Percentiles rank a stretch among this genome's conserved stretches.
Evolutionary conservation across 2,113 vertebrate genomes (phyloP).

Genomic region (Mirza zaza): DNA sequence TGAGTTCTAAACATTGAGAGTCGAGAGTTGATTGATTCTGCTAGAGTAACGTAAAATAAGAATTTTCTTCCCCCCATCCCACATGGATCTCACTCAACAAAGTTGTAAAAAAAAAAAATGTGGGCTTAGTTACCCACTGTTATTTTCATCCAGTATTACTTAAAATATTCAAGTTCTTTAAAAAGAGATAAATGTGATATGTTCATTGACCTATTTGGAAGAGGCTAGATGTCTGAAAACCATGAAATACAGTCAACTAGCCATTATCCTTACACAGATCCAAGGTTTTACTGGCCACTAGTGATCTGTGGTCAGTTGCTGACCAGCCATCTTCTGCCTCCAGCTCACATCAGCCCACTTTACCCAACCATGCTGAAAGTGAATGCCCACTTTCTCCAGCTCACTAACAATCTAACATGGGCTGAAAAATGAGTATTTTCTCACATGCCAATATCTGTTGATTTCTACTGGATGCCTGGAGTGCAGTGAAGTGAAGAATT

Average conservation of each 20-base stretch:
- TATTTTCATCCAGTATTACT: neutral
- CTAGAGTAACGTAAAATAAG: neutral
- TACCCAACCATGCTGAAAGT: neutral
- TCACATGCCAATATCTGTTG: neutral
- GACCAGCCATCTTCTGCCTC: neutral
- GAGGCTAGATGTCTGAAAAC: neutral
- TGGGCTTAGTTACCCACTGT: neutral
- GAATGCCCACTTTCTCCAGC: neutral
- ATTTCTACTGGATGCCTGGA: neutral
- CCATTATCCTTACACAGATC: neutral
- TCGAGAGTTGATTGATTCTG: neutral
- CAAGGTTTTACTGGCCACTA: neutral
- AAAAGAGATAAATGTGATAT: neutral
- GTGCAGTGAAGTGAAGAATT: neutral
- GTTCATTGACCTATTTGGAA: neutral
- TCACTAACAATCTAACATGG: neutral
- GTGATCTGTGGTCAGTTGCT: neutral
- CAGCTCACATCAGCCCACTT: neutral
- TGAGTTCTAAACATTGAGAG: neutral
- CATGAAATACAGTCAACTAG: neutral
- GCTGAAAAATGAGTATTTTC: neutral
- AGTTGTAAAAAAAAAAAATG: neutral
- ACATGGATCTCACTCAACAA: neutral
- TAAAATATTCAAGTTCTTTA: neutral
- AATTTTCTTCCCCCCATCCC: neutral